Evolutionary conservation across 2,888 invertebrate genomes (phyloP), one percentile per base, ranked within the genome.

Genomic region (Lithosia quadra): DNA sequence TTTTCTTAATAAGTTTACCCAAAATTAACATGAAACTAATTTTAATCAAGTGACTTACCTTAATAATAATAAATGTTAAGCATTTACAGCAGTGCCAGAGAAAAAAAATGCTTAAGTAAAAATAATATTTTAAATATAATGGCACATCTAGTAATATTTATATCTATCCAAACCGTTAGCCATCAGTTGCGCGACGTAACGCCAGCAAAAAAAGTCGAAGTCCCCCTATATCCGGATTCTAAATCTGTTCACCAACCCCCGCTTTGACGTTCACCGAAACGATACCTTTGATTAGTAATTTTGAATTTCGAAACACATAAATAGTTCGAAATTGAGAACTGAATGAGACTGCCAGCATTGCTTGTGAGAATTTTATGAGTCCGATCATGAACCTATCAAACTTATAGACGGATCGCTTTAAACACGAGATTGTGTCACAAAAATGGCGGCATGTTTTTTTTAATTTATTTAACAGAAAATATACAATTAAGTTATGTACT

Each of bases 141-240:
- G 73, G 0, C 82, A 24, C 76, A 68, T 88, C 87, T 34, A 86
- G 79, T 11, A 2, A 61, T 57, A 36, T 63, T 60, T 76, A 68
- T 21, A 80, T 85, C 82, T 56, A 18, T 55, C 74, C 58, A 34
- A 63, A 71, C 74, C 71, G 70, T 71, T 70, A 82, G 78, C 81
- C 86, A 82, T 88, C 88, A 81, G 84, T 85, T 79, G 83, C 73
- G 78, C 83, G 81, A 79, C 79, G 84, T 81, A 86, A 84, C 86
- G 82, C 84, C 81, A 65, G 84, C 89, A 90, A 91, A 91, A 92
- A 91, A 85, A 81, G 78, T 84, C 53, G 11, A 67, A 67, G 62
- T 67, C 88, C 88, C 91, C 88, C 85, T 85, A 91, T 92, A 92
- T 94, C 92, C 92, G 90, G 86, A 83, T 86, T 92, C 93, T 91